These are phyloP conservation scores for Myotis davidii DNA, from an alignment of 2,113 vertebrate species.

Conservation along the genomic window DNA sequence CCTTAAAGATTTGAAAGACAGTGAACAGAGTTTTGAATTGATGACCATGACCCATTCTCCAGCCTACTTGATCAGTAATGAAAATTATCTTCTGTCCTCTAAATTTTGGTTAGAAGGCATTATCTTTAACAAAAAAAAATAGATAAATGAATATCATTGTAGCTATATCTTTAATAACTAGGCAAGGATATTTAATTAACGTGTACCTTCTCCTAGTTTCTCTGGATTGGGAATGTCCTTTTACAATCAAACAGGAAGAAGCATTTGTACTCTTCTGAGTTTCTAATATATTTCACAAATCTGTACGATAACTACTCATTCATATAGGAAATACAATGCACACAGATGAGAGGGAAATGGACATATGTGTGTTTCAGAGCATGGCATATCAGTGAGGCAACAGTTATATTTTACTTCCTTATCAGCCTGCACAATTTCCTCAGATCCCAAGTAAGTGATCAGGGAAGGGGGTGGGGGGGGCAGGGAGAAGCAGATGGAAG, in stretches of 20 bases:
- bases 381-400: not conserved
- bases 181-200: not conserved
- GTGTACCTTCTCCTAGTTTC: not conserved
- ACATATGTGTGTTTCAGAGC: not conserved
- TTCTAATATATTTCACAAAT: not conserved
- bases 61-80: not conserved
- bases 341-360: not conserved
- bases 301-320: slow-evolving; percentile 8
- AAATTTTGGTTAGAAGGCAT: not conserved
- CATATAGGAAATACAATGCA: slow-evolving; percentile 47
- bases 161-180: not conserved
- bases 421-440: slow-evolving; percentile 70
- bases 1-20: not conserved
- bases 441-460: slow-evolving; percentile 68
- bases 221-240: not conserved
- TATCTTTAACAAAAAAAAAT: not conserved
- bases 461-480: not conserved
- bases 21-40: not conserved
- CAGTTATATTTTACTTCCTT: slow-evolving; percentile 58
- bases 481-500: slow-evolving; percentile 72
- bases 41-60: not conserved
- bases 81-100: not conserved
- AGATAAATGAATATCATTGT: not conserved
- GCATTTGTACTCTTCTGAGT: not conserved
- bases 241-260: not conserved